Evolutionary conservation across 2,113 vertebrate species (phyloP).

Genomic region (Meriones unguiculatus): DNA sequence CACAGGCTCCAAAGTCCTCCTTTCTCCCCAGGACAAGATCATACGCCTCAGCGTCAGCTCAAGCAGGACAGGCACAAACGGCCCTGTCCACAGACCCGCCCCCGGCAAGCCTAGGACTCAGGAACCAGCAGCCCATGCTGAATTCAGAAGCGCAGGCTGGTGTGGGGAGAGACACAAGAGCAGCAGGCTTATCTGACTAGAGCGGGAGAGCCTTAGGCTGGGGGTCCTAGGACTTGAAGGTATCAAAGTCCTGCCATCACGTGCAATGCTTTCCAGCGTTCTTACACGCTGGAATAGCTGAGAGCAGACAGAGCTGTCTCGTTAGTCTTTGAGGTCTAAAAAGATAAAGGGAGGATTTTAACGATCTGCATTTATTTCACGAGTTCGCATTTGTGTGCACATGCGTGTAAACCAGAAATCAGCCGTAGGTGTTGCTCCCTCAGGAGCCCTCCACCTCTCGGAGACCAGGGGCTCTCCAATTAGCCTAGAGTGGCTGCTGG

Average conservation of each 20-base stretch:
- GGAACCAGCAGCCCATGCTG: background rate
- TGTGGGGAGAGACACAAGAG: background rate
- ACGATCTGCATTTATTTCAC: slow-evolving; percentile 2
- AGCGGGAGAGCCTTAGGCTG: background rate
- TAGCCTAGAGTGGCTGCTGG: background rate
- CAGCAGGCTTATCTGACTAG: background rate
- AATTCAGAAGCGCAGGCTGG: background rate
- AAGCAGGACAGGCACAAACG: background rate
- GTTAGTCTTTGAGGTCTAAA: background rate
- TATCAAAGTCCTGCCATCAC: background rate
- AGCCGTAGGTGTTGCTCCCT: background rate
- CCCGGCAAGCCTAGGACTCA: background rate
- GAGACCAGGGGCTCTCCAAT: background rate
- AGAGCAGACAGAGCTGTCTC: background rate
- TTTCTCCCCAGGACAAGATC: background rate
- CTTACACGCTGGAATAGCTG: background rate
- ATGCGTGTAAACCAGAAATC: background rate
- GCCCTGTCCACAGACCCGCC: background rate
- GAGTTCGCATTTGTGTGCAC: background rate
- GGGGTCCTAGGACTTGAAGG: background rate
- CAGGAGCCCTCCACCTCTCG: background rate
- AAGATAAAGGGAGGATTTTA: background rate
- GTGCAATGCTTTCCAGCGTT: background rate
- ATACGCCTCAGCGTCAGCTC: background rate
- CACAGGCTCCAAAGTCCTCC: background rate